These are phyloP conservation scores for Popillia japonica DNA, from an alignment of 1,140 invertebrate genomes.

Conservation along the genomic window DNA sequence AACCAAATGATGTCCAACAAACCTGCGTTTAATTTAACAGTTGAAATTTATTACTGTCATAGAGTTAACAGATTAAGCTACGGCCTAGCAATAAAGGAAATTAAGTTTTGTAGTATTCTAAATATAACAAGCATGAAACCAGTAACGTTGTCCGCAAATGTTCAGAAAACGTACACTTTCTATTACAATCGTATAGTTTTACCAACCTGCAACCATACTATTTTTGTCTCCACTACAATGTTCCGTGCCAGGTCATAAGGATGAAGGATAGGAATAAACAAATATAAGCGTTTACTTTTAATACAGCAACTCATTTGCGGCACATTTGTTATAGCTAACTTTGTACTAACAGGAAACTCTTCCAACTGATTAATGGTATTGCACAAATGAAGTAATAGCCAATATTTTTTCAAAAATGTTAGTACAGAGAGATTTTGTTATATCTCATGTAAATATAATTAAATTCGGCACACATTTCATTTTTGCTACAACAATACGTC, in stretches of 20 bases:
- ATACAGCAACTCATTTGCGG: not conserved
- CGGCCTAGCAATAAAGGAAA: not conserved
- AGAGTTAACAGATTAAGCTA: not conserved
- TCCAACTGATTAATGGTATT: conserved; percentile 8
- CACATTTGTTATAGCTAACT: conserved; percentile 9
- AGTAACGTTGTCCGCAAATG: conserved; percentile 22
- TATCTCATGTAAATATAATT: no score
- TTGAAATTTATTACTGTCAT: not conserved
- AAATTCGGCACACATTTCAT: not conserved
- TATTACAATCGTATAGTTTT: conserved; percentile 29
- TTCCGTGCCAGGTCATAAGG: conserved; percentile 25
- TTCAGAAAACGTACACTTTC: conserved; percentile 25
- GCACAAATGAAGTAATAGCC: not conserved
- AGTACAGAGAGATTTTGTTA: no score
- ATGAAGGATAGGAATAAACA: conserved; percentile 19
- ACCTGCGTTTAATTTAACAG: not conserved
- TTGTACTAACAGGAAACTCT: conserved; percentile 10
- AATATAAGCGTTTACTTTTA: conserved; percentile 21
- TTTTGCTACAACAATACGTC: not conserved
- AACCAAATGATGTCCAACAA: not conserved
- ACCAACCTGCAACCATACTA: conserved; percentile 30
- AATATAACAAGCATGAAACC: conserved; percentile 23
- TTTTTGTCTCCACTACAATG: conserved; percentile 6
- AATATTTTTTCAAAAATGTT: not conserved
- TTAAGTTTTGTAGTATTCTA: conserved; percentile 19